Evolutionary conservation across 1,140 invertebrate species (phyloP).

Genomic region (Procambarus virginalis): DNA sequence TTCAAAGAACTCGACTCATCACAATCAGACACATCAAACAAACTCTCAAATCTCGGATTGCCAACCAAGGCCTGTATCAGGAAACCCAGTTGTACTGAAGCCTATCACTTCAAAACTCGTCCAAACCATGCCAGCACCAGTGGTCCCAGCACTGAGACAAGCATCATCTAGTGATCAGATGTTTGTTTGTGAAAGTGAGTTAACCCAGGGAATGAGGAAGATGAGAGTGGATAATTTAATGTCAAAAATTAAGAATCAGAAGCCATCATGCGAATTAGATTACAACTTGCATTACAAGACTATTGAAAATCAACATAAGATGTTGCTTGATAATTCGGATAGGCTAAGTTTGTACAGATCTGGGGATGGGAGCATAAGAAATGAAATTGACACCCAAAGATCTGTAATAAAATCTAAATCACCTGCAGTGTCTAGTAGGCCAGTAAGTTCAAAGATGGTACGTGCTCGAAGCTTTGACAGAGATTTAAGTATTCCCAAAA

Average conservation of each 20-base stretch:
- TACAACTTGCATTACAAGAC: conserved; percentile 43
- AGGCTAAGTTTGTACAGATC: conserved; percentile 38
- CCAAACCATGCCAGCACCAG: not conserved
- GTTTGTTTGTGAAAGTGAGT: conserved; percentile 7
- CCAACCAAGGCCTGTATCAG: not conserved
- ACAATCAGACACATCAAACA: not conserved
- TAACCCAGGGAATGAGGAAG: conserved; percentile 38
- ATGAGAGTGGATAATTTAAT: conserved; percentile 55
- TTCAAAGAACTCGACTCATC: not conserved
- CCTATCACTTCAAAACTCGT: conserved; percentile 13
- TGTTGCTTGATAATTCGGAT: conserved; percentile 39
- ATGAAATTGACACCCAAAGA: conserved; percentile 32
- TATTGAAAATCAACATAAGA: conserved; percentile 54
- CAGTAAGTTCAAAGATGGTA: conserved; percentile 27
- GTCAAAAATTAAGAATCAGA: conserved; percentile 59
- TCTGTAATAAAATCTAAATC: not conserved
- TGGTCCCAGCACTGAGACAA: not conserved
- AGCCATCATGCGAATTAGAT: conserved; percentile 67
- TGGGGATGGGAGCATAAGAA: conserved; percentile 19
- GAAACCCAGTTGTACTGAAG: conserved; percentile 30
- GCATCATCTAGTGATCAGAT: not conserved
- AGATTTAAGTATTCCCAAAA: conserved; percentile 10
- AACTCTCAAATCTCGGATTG: not conserved
- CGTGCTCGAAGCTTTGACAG: conserved; percentile 52
- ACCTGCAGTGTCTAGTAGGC: conserved; percentile 1